phyloP scores from a whole-genome alignment of 2,797 vertebrate species.

The Nannoperca australis region DNA sequence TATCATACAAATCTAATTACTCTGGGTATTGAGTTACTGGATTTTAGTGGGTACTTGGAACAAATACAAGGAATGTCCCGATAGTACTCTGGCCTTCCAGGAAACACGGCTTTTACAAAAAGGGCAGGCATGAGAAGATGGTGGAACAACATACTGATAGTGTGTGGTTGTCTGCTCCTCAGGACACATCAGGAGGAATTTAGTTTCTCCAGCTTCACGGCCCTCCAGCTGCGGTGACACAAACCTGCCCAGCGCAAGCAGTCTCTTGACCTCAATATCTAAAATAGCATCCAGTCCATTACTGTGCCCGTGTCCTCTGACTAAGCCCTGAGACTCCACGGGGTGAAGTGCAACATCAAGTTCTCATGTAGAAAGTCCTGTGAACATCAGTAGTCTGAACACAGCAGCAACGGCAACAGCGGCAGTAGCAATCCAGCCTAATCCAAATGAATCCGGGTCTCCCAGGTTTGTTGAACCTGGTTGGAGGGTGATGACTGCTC shows the following conservation, averaged over 20 bases:
- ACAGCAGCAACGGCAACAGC: slow-evolving; percentile 62
- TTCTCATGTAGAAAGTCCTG: slow-evolving; percentile 68
- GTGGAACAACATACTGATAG: slow-evolving; percentile 47
- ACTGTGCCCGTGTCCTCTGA: slow-evolving; percentile 56
- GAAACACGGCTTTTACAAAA: slow-evolving; percentile 38
- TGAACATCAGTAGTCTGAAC: slow-evolving; percentile 82
- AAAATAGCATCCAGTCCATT: slow-evolving; percentile 73
- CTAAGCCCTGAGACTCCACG: slow-evolving; percentile 67
- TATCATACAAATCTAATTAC: slow-evolving; percentile 80
- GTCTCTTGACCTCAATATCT: slow-evolving; percentile 70
- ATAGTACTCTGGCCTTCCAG: slow-evolving; percentile 35
- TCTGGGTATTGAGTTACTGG: slow-evolving; percentile 75
- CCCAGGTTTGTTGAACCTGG: slow-evolving; percentile 81
- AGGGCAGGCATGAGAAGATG: slow-evolving; percentile 33
- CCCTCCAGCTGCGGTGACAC: slow-evolving; percentile 47
- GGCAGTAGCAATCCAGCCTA: slow-evolving; percentile 82
- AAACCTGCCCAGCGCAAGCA: slow-evolving; percentile 57
- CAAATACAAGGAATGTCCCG: slow-evolving; percentile 63
- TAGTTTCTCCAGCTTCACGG: slow-evolving; percentile 12
- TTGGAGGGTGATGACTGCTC: slow-evolving; percentile 79
- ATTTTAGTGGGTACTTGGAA: slow-evolving; percentile 74
- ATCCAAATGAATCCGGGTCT: slow-evolving; percentile 87
- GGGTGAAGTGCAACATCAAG: slow-evolving; percentile 72
- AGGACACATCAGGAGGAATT: slow-evolving; percentile 48
- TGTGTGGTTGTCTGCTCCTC: slow-evolving; percentile 32